Conservation (phyloP, 2,888 invertebrate genomes). For the Caenorhabditis sinica region DNA sequence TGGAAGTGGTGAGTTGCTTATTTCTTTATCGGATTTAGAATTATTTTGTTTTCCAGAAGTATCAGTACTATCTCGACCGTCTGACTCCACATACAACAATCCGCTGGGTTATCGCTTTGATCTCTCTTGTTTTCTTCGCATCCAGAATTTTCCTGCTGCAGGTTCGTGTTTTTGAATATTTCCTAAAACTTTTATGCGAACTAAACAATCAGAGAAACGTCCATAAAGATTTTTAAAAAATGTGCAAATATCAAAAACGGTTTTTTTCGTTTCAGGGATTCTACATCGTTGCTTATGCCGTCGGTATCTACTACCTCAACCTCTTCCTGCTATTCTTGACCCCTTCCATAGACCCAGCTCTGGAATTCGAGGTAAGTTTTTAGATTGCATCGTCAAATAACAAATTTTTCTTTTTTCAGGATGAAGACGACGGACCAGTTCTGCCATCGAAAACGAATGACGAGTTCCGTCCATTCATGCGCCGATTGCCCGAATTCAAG, state of each 20-base stretch:
- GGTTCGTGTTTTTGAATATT: conserved; percentile 65
- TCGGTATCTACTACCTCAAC: conserved; percentile 99
- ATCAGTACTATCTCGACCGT: conserved; percentile 83
- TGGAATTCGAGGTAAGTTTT: conserved; percentile 87
- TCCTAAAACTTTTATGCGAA: neutral
- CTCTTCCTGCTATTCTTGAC: conserved; percentile 99
- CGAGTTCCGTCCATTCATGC: conserved; percentile 98
- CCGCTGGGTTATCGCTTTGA: conserved; percentile 81
- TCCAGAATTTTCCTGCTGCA: conserved; percentile 80
- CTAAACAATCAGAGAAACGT: neutral
- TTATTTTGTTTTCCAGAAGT: conserved; percentile 77
- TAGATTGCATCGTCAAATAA: neutral
- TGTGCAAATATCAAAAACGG: no score
- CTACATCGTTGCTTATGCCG: conserved; percentile 99
- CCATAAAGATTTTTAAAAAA: neutral
- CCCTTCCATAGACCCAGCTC: conserved; percentile 98
- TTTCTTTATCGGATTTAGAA: neutral
- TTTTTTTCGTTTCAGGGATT: conserved; percentile 95
- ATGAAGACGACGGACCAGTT: conserved; percentile 88
- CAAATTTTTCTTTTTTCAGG: conserved; percentile 30
- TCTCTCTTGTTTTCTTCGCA: conserved; percentile 76
- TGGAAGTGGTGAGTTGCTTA: conserved; percentile 77
- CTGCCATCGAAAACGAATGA: conserved; percentile 96
- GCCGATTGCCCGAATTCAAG: conserved; percentile 97
- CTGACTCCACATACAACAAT: conserved; percentile 81